Evolutionary conservation across 2,113 vertebrate genomes (phyloP), one percentile per base, ranked within the genome.

Genomic region (human): DNA sequence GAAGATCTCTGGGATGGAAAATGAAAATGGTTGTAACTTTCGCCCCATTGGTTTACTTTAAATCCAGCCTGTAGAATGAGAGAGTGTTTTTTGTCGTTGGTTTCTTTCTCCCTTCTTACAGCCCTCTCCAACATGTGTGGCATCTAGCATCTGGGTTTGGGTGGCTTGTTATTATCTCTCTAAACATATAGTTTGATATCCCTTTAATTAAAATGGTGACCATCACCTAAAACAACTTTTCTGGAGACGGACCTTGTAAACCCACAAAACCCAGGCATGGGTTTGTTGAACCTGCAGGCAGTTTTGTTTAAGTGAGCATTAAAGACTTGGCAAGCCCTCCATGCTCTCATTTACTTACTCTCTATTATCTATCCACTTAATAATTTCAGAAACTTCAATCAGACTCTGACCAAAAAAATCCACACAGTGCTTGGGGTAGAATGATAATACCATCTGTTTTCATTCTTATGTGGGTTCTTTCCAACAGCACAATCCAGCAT

Each of bases 321-420:
- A 97, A 97, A 98, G 97, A 97, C 86, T 87, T 98, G 96, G 97
- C 18, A 13, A 55, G 73, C 14, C 35, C 85, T 75, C 92, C 89
- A 66, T 72, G 55, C 93, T 90, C 81, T 95, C 93, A 89, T 97
- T 97, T 98, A 97, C 94, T 85, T 97, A 93, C 80, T 98, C 92
- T 97, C 94, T 86, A 98, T 98, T 97, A 97, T 97, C 96, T 97
- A 76, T 18, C 92, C 76, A 93, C 97, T 96, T 98, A 98, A 98
- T 89, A 23, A 98, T 97, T 98, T 98, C 88, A 97, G 76, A 59
- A 66, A 86, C 86, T 94, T 87, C 95, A 93, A 92, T 98, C 93
- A 93, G 59, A 90, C 38, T 84, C 70, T 94, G 96, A 97, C 87
- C 75, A 98, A 96, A 98, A 96, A 80, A 97, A 90, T 94, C 87